Evolutionary conservation across 2,113 vertebrate genomes (phyloP).

Genomic region (Tichodroma muraria): DNA sequence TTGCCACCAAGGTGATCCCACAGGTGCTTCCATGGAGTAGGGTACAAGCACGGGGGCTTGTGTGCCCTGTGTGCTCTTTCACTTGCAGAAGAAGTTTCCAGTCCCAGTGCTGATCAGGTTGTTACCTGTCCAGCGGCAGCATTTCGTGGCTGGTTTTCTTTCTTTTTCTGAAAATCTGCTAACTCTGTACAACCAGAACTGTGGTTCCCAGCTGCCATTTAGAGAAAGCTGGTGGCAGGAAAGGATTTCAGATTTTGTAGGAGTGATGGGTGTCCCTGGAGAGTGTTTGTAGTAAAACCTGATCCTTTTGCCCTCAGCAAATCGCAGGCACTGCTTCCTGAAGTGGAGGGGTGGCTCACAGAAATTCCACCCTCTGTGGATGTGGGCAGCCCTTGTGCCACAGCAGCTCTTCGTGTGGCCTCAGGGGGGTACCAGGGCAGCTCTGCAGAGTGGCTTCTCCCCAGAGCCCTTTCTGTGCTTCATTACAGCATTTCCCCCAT

Average conservation of each 20-base stretch:
- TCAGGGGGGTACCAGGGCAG: not conserved
- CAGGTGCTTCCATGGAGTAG: not conserved
- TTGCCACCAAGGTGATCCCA: not conserved
- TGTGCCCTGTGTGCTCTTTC: accelerated
- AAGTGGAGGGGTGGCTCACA: not conserved
- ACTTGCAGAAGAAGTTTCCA: not conserved
- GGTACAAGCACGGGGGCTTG: not conserved
- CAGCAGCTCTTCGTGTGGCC: not conserved
- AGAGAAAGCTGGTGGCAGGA: not conserved
- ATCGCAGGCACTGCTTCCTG: not conserved
- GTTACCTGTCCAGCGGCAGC: not conserved
- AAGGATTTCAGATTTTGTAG: not conserved
- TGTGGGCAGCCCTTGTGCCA: not conserved
- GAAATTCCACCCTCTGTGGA: not conserved
- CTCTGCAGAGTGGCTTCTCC: not conserved
- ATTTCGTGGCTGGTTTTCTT: not conserved
- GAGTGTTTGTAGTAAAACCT: not conserved
- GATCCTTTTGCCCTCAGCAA: not conserved
- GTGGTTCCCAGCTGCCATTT: not conserved
- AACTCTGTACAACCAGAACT: no score
- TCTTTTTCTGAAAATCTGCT: not conserved
- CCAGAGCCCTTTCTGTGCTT: not conserved
- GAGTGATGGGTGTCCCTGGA: not conserved
- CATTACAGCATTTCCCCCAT: not conserved
- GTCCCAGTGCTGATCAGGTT: not conserved